Evolutionary conservation across 2,113 vertebrate genomes (phyloP), one percentile per base, ranked within the genome.

Genomic region (Aix galericulata): DNA sequence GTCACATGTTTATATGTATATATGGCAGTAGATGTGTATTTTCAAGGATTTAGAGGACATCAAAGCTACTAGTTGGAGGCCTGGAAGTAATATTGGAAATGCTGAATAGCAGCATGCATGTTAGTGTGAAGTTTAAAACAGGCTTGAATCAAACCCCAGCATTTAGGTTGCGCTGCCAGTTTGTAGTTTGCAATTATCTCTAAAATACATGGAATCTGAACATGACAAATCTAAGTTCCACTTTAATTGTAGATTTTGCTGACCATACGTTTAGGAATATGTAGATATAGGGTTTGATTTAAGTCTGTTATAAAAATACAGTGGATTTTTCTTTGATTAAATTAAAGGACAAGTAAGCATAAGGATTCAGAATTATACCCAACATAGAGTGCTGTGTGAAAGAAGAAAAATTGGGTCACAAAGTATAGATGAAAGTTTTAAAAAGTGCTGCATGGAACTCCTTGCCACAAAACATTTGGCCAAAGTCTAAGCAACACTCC

Each of bases 81-180:
- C 86, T 95, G 83, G 82, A 93, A 92, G 63, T 92, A 95, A 88
- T 92, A 92, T 2, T 83, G 78, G 76, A 81, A 96, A 76, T 89
- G 60, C 68, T 77, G 63, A 94, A 88, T 77, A 88, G 85, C 64
- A 87, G 82, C 72, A 59, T 76, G 32, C 46, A 74, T 85, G 32
- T 92, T 69, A 91, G 23, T 17, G 22, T 58, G 6, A 83, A 88
- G 58, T 82, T 92, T 86, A 82, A 88, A 63, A 18, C 48, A 50
- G 38, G 26, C 73, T 75, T 75, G 80, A 88, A 75, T 83, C 31
- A 78, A 93, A 73, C 0, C 18, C 17, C 34, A 68, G 20, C 42
- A 62, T 81, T 73, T 82, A 82, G 17, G 5, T 50, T 82, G 14
- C 44, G 55, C 40, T 82, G 66, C n/a, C n/a, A 66, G 31, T 74